Conservation (phyloP, 2,113 vertebrate genomes). For the Hydropotes inermis region DNA sequence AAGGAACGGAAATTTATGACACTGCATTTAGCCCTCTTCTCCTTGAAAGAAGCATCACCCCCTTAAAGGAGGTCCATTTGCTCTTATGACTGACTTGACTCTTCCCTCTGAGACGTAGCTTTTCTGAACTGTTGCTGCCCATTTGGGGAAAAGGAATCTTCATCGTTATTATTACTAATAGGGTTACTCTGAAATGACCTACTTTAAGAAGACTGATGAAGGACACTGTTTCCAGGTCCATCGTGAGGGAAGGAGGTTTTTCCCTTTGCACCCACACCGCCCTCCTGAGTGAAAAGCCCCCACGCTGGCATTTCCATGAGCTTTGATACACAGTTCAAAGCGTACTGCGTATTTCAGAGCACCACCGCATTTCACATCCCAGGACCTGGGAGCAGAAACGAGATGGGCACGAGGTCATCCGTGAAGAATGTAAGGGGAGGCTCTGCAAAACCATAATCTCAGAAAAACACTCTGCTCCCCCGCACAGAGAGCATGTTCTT, state of each 20-base stretch:
- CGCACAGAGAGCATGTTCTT: no score
- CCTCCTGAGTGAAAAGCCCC: not conserved
- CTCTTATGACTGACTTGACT: fast-evolving
- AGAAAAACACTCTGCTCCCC: not conserved
- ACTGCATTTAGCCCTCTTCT: fast-evolving
- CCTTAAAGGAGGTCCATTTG: not conserved
- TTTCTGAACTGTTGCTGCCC: not conserved
- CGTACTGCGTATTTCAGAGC: no score
- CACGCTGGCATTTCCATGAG: not conserved
- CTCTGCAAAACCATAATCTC: not conserved
- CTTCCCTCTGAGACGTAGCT: not conserved
- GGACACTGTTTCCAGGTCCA: not conserved
- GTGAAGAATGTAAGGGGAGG: not conserved
- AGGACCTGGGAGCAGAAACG: fast-evolving
- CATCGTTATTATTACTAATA: not conserved
- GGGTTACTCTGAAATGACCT: not conserved
- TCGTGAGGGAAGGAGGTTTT: not conserved
- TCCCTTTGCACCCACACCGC: not conserved
- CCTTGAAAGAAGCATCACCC: not conserved
- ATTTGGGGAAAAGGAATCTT: not conserved
- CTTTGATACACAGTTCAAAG: not conserved
- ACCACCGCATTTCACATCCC: no score
- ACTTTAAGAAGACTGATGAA: not conserved
- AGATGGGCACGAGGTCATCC: not conserved
- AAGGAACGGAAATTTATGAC: fast-evolving